Evolutionary conservation across 1,140 invertebrate genomes (phyloP).

Genomic region (Drosophila guanche): DNA sequence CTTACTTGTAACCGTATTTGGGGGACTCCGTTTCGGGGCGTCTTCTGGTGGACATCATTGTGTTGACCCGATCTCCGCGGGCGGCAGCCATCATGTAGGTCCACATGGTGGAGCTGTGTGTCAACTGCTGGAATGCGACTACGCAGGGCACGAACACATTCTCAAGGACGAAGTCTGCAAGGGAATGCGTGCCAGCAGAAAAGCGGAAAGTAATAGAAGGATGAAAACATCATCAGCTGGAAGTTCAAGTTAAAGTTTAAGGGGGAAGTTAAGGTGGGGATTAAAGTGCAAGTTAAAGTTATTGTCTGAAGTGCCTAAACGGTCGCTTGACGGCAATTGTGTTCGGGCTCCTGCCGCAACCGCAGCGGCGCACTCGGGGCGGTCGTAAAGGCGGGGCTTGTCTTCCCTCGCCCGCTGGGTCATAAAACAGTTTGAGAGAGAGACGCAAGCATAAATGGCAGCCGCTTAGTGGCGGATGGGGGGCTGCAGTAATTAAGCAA

Average conservation of each 20-base stretch:
- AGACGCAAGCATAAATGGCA: conserved; percentile 51
- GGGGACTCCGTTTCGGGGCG: conserved; percentile 79
- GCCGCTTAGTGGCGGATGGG: conserved; percentile 27
- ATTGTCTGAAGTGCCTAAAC: conserved; percentile 34
- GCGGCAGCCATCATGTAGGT: conserved; percentile 86
- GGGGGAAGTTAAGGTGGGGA: background rate
- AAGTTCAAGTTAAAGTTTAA: conserved; percentile 3
- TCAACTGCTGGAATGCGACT: conserved; percentile 42
- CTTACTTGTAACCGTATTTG: conserved; percentile 82
- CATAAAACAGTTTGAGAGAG: conserved; percentile 47
- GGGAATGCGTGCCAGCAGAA: background rate
- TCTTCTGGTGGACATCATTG: conserved; percentile 77
- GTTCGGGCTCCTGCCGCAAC: conserved; percentile 35
- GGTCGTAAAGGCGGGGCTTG: conserved; percentile 43
- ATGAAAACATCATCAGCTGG: conserved; percentile 8
- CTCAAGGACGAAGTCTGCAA: conserved; percentile 17
- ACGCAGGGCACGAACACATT: conserved; percentile 46
- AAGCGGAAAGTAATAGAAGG: background rate
- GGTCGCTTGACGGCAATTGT: conserved; percentile 57
- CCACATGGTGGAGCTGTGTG: conserved; percentile 84
- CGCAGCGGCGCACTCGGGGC: conserved; percentile 28
- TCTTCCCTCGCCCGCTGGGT: conserved; percentile 34
- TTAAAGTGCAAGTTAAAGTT: conserved; percentile 13
- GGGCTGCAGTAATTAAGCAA: conserved; percentile 73
- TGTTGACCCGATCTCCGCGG: conserved; percentile 84